phyloP scores from a whole-genome alignment of 2,888 invertebrate genomes.

The Rotaria magnacalcarata region DNA sequence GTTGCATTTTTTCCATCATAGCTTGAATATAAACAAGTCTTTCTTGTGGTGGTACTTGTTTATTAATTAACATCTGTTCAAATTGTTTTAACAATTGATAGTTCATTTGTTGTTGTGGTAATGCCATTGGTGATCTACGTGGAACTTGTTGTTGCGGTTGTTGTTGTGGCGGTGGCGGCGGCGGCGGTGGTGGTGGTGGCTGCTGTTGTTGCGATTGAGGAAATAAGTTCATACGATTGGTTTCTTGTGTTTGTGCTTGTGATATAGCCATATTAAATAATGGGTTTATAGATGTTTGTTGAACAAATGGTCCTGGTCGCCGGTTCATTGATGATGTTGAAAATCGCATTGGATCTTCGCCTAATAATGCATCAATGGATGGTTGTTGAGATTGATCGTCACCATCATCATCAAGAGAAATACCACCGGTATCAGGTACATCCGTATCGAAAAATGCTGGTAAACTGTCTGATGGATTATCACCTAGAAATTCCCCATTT shows the following conservation, averaged over 20 bases:
- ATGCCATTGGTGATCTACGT: neutral
- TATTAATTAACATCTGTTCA: conserved; percentile 8
- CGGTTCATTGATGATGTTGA: neutral
- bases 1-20: conserved; percentile 30
- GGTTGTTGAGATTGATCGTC: neutral
- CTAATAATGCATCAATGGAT: conserved; percentile 12
- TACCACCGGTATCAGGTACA: neutral
- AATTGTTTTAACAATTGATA: conserved; percentile 35
- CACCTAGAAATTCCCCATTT: conserved; percentile 28
- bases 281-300: neutral
- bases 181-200: neutral
- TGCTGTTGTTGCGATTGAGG: neutral
- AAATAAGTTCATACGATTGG: neutral
- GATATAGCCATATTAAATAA: conserved; percentile 4
- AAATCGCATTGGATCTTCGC: neutral
- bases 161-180: neutral
- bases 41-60: neutral
- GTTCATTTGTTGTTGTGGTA: conserved; percentile 13
- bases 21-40: neutral
- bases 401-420: neutral
- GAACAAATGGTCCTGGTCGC: neutral
- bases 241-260: conserved; percentile 14
- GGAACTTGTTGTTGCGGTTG: neutral
- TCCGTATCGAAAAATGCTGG: neutral
- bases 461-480: neutral